Evolutionary conservation across 2,113 vertebrate species (phyloP), one percentile per base, ranked within the genome.

Genomic region (Laticauda colubrina): DNA sequence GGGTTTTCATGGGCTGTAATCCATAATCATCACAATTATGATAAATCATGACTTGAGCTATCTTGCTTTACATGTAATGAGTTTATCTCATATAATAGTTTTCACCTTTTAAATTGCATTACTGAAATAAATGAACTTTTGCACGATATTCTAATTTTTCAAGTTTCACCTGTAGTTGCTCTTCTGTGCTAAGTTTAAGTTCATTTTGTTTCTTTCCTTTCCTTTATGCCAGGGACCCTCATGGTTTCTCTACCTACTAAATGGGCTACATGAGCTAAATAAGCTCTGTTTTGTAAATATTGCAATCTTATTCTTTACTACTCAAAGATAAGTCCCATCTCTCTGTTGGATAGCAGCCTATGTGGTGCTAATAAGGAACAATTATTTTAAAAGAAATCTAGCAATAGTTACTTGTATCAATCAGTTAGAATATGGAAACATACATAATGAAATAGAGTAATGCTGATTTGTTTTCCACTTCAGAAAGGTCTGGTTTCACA

Each of bases 401-500:
- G 86, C 93, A 64, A 92, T 94, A 90, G 91, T 89, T 90, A 54
- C 48, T 29, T 93, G 21, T 85, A 51, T 45, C 0, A 0, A 81
- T 9, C 29, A 43, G 0, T 43, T 34, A 15, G 34, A 81, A 81
- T 81, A 21, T 81, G 15, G 2, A 81, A 81, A 24, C 45, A 61
- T 12, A 26, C 90, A 57, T 87, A 93, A 56, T 43, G 56, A 45
- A 3, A 3, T 95, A 69, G 29, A 69, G 2, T 69, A 4, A 96
- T 96, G 90, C 91, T 93, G 57, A 94, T 90, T 3, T 93, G 53
- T 97, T 64, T 89, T 93, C 91, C 96, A 95, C 54, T 97, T 91
- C 97, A 99, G 99, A 99, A 97, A 97, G 98, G 51, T 99, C 99
- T 56, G 99, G 99, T 10, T 99, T 99, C 96, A 98, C 98, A 0